A percentile compares a stretch with the other conserved stretches of the same genome.
phyloP scores from a whole-genome alignment of 2,797 vertebrate species.

The Mus caroli region DNA sequence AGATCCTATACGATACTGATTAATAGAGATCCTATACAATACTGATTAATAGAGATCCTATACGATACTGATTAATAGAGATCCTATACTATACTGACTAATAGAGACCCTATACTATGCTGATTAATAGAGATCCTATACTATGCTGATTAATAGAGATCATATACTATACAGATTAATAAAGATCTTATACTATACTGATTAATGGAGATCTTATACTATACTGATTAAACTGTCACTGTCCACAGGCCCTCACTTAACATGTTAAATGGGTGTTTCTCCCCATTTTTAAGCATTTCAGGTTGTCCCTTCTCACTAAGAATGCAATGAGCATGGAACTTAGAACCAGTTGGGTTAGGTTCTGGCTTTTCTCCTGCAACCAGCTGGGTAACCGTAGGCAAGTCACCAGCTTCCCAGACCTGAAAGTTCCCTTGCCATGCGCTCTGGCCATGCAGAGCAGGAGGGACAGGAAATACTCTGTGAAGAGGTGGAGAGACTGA shows the following conservation, averaged over 20 bases:
- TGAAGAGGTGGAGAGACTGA: background rate
- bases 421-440: constrained; percentile 52
- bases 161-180: no score
- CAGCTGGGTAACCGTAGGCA: background rate
- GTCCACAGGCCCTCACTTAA: background rate
- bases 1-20: background rate
- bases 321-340: background rate
- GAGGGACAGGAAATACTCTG: background rate
- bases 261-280: background rate
- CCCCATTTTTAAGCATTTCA: constrained; percentile 13
- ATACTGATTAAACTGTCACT: background rate
- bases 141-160: background rate
- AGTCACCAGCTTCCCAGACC: constrained; percentile 55
- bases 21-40: background rate
- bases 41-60: no score
- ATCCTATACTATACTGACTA: no score
- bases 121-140: no score
- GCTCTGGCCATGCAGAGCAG: background rate
- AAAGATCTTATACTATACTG: no score
- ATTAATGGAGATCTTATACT: no score
- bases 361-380: constrained; percentile 32
- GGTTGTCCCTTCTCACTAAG: constrained; percentile 4
- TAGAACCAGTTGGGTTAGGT: constrained; percentile 14
- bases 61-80: no score
- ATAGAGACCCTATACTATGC: no score